A percentile compares a stretch with the other conserved stretches of the same genome.
Evolutionary conservation across 2,888 invertebrate species (phyloP).

Genomic region (Drosophila borealis): DNA sequence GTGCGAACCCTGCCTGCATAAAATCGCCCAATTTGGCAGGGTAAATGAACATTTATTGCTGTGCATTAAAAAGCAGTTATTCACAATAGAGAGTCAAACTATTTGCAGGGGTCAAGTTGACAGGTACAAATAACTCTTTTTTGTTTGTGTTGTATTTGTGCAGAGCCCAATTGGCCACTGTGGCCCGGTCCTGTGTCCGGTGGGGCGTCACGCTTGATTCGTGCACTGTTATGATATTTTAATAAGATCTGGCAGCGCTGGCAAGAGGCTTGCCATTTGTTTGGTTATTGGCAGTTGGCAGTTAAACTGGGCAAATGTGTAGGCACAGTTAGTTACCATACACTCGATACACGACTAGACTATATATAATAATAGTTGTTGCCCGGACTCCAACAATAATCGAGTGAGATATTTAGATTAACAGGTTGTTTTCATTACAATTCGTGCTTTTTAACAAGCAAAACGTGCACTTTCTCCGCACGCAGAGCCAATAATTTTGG

Average conservation of each 20-base stretch:
- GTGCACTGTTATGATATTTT: conserved; percentile 80
- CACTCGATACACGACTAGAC: conserved; percentile 72
- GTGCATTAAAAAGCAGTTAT: conserved; percentile 48
- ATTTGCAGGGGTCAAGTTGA: conserved; percentile 73
- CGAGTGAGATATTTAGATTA: conserved; percentile 84
- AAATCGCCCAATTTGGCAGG: conserved; percentile 5
- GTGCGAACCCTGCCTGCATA: too few relatives aligned
- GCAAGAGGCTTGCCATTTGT: conserved; percentile 63
- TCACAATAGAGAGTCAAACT: conserved; percentile 60
- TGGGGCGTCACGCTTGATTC: conserved; percentile 63
- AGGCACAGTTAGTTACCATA: conserved; percentile 67
- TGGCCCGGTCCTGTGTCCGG: neutral
- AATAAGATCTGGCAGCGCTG: conserved; percentile 76
- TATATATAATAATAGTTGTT: conserved; percentile 81
- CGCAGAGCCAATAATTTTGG: conserved; percentile 83
- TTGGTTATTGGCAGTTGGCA: conserved; percentile 60
- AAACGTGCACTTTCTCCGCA: conserved; percentile 84
- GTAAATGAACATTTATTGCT: conserved; percentile 41
- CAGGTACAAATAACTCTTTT: conserved; percentile 78
- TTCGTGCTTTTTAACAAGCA: conserved; percentile 83
- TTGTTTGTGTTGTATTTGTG: conserved; percentile 27
- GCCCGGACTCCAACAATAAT: conserved; percentile 60
- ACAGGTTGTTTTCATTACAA: conserved; percentile 84
- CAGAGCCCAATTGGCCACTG: conserved; percentile 5
- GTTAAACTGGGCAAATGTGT: conserved; percentile 61